Evolutionary conservation across 2,888 invertebrate species (phyloP).

Genomic region (Didymodactylos carnosus): DNA sequence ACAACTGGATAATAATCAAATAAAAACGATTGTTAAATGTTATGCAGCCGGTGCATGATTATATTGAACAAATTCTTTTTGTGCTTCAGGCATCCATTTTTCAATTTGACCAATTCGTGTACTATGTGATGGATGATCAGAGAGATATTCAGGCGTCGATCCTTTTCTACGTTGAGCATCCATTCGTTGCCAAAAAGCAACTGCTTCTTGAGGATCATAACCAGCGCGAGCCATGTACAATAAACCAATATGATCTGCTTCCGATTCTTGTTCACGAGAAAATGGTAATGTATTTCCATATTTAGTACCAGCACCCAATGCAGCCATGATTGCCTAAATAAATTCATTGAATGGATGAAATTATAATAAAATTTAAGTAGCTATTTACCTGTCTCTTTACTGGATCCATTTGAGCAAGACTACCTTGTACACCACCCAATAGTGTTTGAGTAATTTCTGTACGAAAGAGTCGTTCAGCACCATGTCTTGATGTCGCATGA

Average conservation of each 20-base stretch:
- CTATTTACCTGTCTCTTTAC: not conserved
- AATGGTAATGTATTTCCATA: not conserved
- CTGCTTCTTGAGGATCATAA: not conserved
- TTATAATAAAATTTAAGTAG: not conserved
- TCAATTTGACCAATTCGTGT: not conserved
- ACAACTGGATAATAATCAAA: not conserved
- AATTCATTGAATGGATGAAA: not conserved
- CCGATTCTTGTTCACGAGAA: not conserved
- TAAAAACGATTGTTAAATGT: not conserved
- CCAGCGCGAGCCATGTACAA: not conserved
- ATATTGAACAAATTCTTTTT: not conserved
- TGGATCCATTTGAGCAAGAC: not conserved
- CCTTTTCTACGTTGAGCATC: not conserved
- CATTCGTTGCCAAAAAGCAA: not conserved
- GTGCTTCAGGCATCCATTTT: not conserved
- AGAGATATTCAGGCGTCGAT: not conserved
- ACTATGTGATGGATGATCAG: not conserved
- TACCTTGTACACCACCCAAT: not conserved
- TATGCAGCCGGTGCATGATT: not conserved
- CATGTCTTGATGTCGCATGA: not conserved
- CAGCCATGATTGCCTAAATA: not conserved
- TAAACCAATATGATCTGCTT: not conserved
- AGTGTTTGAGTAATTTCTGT: not conserved
- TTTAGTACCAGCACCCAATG: not conserved
- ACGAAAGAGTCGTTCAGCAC: not conserved